These are phyloP conservation scores for Phengaris arion DNA, from an alignment of 2,888 invertebrate genomes.

Conservation along the genomic window DNA sequence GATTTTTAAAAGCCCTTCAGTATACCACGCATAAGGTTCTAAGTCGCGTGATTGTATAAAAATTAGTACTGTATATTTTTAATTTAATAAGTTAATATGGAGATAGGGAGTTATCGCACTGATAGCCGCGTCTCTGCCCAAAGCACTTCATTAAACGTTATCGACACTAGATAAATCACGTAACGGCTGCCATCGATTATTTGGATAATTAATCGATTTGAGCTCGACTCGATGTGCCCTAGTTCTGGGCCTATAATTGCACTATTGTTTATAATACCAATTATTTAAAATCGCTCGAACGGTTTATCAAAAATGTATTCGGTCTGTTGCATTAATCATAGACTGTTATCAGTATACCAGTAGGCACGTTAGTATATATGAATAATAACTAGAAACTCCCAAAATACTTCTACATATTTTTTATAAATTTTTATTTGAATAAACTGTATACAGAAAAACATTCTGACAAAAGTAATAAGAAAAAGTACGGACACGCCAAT, in stretches of 20 bases:
- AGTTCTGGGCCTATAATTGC: conserved; percentile 18
- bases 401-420: too few species aligned
- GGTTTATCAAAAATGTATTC: conserved; percentile 7
- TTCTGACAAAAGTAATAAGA: too few species aligned
- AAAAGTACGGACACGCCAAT: too few species aligned
- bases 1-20: conserved; percentile 46
- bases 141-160: conserved; percentile 80
- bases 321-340: background rate
- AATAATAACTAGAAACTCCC: too few species aligned
- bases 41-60: conserved; percentile 43
- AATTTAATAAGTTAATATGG: conserved; percentile 78
- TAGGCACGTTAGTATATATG: too few species aligned
- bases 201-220: conserved; percentile 75
- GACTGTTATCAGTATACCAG: too few species aligned
- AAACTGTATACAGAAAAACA: too few species aligned
- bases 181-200: conserved; percentile 78
- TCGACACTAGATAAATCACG: conserved; percentile 78
- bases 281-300: conserved; percentile 18
- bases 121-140: conserved; percentile 68
- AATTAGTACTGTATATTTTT: conserved; percentile 58
- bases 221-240: conserved; percentile 59
- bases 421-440: too few species aligned
- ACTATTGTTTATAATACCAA: conserved; percentile 19
- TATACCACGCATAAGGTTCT: conserved; percentile 46
- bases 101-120: conserved; percentile 70